These are phyloP conservation scores for Dynastes maya DNA, from an alignment of 2,888 invertebrate species.

Conservation along the genomic window DNA sequence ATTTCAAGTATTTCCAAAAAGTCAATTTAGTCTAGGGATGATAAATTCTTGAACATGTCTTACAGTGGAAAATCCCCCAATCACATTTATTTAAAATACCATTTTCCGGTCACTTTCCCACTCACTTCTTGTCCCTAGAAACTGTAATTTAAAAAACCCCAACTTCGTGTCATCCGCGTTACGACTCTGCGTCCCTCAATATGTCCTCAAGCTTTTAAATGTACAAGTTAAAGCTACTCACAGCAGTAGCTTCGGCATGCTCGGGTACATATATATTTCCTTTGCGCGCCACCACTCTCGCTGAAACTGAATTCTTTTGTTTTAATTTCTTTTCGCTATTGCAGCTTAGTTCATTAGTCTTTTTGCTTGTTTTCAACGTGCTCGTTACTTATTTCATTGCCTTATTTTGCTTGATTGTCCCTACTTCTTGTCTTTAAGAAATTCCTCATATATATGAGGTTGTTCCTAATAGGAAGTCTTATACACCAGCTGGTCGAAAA, in stretches of 20 bases:
- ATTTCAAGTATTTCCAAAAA: slow-evolving; percentile 45
- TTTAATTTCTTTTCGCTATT: slow-evolving; percentile 66
- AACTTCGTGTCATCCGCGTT: slow-evolving; percentile 61
- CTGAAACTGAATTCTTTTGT: slow-evolving; percentile 59
- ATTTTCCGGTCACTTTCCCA: slow-evolving; percentile 64
- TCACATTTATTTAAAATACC: slow-evolving; percentile 69
- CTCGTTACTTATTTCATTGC: slow-evolving; percentile 63
- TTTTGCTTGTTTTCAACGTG: slow-evolving; percentile 57
- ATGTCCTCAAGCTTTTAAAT: slow-evolving; percentile 52
- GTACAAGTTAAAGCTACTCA: slow-evolving; percentile 42
- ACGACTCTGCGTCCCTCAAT: slow-evolving; percentile 55
- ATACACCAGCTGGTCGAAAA: too few relatives aligned
- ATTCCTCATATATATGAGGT: too few relatives aligned
- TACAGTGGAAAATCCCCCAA: slow-evolving; percentile 64
- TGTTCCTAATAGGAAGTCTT: too few relatives aligned
- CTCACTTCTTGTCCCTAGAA: slow-evolving; percentile 60
- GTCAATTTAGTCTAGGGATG: slow-evolving; percentile 58
- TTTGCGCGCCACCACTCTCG: slow-evolving; percentile 55
- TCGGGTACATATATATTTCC: slow-evolving; percentile 52
- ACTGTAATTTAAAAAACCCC: slow-evolving; percentile 67
- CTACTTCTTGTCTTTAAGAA: too few relatives aligned
- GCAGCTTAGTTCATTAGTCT: slow-evolving; percentile 63
- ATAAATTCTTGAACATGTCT: slow-evolving; percentile 60
- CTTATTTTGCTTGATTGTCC: slow-evolving; percentile 67
- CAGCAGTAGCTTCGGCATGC: slow-evolving; percentile 52